A percentile compares a stretch with the other conserved stretches of the same genome.
phyloP scores from a whole-genome alignment of 2,797 vertebrate genomes.

The Argentina silus region DNA sequence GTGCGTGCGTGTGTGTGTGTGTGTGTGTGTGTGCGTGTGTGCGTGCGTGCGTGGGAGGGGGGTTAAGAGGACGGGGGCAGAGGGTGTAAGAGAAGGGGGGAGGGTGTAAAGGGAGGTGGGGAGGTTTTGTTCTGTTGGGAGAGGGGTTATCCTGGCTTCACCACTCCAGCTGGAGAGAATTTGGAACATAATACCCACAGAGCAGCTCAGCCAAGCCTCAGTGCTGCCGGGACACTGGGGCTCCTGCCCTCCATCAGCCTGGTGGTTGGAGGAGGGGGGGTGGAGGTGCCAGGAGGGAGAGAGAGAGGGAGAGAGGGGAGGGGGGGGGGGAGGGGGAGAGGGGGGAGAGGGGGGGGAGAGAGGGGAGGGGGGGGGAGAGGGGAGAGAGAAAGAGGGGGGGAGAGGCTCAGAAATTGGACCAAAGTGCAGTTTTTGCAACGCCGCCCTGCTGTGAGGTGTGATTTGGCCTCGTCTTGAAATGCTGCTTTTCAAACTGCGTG shows the following conservation, averaged over 20 bases:
- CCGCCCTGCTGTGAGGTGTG: slow-evolving; percentile 69
- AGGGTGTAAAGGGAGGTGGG: slow-evolving; percentile 45
- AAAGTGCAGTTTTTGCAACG: slow-evolving; percentile 64
- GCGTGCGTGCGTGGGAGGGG: slow-evolving; percentile 13
- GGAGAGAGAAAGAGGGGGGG: slow-evolving; percentile 17
- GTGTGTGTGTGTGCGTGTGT: no score
- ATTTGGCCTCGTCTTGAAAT: slow-evolving; percentile 73
- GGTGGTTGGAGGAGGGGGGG: slow-evolving; percentile 51
- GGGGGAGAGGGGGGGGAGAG: not conserved
- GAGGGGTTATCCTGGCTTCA: slow-evolving; percentile 46
- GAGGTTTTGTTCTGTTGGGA: slow-evolving; percentile 44
- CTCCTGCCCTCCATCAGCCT: slow-evolving; percentile 49
- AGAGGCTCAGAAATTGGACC: slow-evolving; percentile 67
- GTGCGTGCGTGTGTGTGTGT: not conserved
- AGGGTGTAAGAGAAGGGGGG: slow-evolving; percentile 30
- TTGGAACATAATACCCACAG: slow-evolving; percentile 74
- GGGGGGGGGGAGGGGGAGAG: not conserved
- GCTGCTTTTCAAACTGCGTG: slow-evolving; percentile 76
- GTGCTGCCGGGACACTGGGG: slow-evolving; percentile 67
- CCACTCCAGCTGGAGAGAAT: slow-evolving; percentile 74
- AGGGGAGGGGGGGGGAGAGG: slow-evolving; percentile 12
- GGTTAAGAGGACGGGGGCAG: not conserved
- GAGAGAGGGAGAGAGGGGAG: no score
- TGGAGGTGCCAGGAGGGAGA: slow-evolving; percentile 17
- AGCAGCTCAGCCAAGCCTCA: slow-evolving; percentile 67